Evolutionary conservation across 2,888 invertebrate species (phyloP).

Genomic region (Caenorhabditis panamensis): DNA sequence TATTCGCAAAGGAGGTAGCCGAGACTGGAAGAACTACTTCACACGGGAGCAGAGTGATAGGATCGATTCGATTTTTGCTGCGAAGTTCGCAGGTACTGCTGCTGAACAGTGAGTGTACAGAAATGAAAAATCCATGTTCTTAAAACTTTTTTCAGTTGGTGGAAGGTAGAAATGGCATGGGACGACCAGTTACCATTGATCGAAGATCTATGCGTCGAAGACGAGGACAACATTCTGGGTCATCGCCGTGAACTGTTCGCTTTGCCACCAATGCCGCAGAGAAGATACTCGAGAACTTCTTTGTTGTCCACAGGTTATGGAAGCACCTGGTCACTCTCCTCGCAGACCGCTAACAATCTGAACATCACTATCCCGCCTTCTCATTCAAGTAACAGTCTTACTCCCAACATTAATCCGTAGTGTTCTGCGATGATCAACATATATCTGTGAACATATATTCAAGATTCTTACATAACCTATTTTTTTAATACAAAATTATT

Average conservation of each 20-base stretch:
- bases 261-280: constrained; percentile 49
- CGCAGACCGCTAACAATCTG: too few species aligned
- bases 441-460: too few species aligned
- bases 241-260: constrained; percentile 52
- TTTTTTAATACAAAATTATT: too few species aligned
- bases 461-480: too few species aligned
- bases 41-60: constrained; percentile 77
- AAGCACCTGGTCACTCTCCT: constrained; percentile 66
- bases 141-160: constrained; percentile 65
- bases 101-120: constrained; percentile 55
- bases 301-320: constrained; percentile 70
- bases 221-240: constrained; percentile 50
- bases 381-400: neutral
- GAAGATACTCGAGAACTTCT: constrained; percentile 58
- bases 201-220: constrained; percentile 44
- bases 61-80: constrained; percentile 69
- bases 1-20: constrained; percentile 78
- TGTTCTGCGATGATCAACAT: too few species aligned
- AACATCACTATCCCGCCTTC: too few species aligned
- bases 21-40: constrained; percentile 81
- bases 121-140: neutral
- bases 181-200: constrained; percentile 66
- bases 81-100: constrained; percentile 63
- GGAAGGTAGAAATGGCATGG: constrained; percentile 77
- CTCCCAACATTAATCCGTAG: too few species aligned